A percentile compares a stretch with the other conserved stretches of the same genome.
Conservation (phyloP, 2,797 vertebrate species). For the Pseudopleuronectes americanus region DNA sequence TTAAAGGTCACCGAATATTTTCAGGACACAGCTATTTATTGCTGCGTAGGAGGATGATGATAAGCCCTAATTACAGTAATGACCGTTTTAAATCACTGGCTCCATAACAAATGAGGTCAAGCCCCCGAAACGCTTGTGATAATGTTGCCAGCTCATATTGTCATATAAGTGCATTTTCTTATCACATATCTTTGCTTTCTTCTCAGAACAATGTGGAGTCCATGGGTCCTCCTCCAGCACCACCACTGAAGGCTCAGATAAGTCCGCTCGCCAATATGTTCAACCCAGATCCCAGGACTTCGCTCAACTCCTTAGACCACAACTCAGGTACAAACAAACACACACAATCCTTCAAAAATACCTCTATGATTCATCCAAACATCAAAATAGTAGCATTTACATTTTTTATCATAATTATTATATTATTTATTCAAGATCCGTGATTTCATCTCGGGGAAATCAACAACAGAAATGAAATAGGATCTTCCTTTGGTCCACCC, state of each 20-base stretch:
- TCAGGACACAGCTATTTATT: conserved; percentile 18
- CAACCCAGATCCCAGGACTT: conserved; percentile 81
- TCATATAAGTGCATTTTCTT: background rate
- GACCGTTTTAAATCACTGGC: background rate
- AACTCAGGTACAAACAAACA: conserved; percentile 67
- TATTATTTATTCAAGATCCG: too few relatives aligned
- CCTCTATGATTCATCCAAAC: too few relatives aligned
- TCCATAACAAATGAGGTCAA: background rate
- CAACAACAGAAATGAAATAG: too few relatives aligned
- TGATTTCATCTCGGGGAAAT: too few relatives aligned
- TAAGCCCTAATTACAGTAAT: background rate
- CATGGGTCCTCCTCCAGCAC: conserved; percentile 88
- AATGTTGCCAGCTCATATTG: background rate
- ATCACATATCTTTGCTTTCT: conserved; percentile 13
- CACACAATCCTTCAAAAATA: background rate
- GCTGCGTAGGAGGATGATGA: conserved; percentile 7
- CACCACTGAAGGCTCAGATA: conserved; percentile 85
- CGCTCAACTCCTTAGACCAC: conserved; percentile 73
- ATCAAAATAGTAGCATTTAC: too few relatives aligned
- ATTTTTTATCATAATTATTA: too few relatives aligned
- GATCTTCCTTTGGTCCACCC: too few relatives aligned
- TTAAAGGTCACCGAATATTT: conserved; percentile 23
- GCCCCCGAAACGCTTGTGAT: background rate
- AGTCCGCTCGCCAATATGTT: conserved; percentile 96
- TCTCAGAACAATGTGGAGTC: conserved; percentile 73